Base-by-base conservation (phyloP, 2,888 invertebrate genomes). In the Dilophus febrilis region DNA sequence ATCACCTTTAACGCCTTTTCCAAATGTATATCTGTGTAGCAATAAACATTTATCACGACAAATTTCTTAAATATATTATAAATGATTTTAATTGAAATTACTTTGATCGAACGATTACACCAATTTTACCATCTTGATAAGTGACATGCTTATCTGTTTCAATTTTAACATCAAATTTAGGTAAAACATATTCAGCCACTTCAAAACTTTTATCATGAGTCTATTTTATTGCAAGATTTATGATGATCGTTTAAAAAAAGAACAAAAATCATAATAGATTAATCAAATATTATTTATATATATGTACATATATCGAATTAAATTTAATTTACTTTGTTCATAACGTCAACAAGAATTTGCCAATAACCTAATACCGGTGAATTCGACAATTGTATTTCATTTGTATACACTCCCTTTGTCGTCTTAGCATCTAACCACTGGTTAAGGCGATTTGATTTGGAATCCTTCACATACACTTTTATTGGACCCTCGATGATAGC, bases 161-260 rank as follows among this genome's bases (percentile, higher is more conserved):
- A 44, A 95, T 75, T 28, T 73, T 72, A 43, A 95, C 84, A 54
- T 91, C 78, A 61, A 92, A 97, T 57, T 92, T 92, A 0, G 97
- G 97, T 48, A 90, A 64, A 40, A 95, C 82, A 52, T 90, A 91
- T 61, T 90, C 86, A 8, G 88, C 87, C 5, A 94, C 85, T 55
- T 83, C 73, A 42, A 62, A 61, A 5, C 49, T 51, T 40, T 58
- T 53, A 8, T 35, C 19, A 19, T 17, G 67, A 71, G 33, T 39
- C 18, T 42, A 19, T 4, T 11, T 13, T 18, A 22, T 22, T 22
- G n/a, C n/a, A n/a, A n/a, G n/a, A n/a, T n/a, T n/a, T n/a, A n/a
- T n/a, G n/a, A n/a, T n/a, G n/a, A n/a, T 22, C 4, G 4, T 22
- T 6, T 22, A 22, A 3, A 17, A 35, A 35, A 35, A 19, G 4